Evolutionary conservation across 2,888 invertebrate species (phyloP), one percentile per base, ranked within the genome.

Genomic region (Theretra japonica): DNA sequence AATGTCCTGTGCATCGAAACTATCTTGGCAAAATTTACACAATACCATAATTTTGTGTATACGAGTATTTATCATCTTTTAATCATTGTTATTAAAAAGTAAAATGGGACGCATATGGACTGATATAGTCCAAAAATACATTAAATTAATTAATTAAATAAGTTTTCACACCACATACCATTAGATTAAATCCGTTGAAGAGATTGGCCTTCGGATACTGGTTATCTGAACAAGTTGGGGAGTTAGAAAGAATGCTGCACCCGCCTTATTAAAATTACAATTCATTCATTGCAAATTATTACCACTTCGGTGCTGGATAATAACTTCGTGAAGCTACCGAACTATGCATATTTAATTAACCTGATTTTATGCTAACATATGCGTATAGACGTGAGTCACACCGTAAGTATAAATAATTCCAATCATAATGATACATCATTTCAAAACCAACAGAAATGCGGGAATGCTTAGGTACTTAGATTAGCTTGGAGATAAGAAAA

Each of bases 241-340:
- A 78, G 80, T 81, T 76, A 72, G 69, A 82, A 82, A 83, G 82
- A 88, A 84, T 85, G 82, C 78, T 77, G 73, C 84, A 76, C 77
- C 83, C 73, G 79, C 82, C 72, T 71, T 74, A 72, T 72, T 76
- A 72, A 72, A 79, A 74, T 74, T 73, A 76, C 75, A 78, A 75
- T 76, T 76, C 75, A 76, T 77, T 79, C 73, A 76, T 75, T 77
- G 75, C 62, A 75, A 78, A 76, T 75, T 50, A 72, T 53, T 25
- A 59, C 28, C 19, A 60, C 23, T 7, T 28, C 28, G 17, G 19
- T 30, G 7, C 8, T 53, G 1, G 30, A 28, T 7, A 30, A 33
- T n/a, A 25, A 60, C 33, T 28, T 60, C 3, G 33, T 25, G 60
- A 48, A 65, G 48, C 65, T 48, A 48, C 65, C 41, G 21, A 17